Base-by-base conservation (phyloP, 2,888 invertebrate species). In the Cremastinae sp. region DNA sequence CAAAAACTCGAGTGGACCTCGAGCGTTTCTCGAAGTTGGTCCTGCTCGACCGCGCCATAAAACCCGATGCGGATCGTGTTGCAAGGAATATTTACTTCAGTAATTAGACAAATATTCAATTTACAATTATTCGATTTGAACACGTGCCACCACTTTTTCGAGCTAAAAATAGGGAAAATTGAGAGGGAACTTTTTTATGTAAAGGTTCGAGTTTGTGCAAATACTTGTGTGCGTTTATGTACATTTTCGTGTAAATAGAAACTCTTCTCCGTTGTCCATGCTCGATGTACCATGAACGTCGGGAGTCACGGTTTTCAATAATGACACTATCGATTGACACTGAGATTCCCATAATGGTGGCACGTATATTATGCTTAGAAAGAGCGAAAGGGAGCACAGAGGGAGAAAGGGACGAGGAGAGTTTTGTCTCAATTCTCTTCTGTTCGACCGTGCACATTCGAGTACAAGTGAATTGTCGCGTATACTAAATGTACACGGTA, bases 261-360 rank as follows among this genome's bases (percentile, higher is more conserved):
- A 69, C 35, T 65, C 28, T 10, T 12, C 35, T n/a, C n/a, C 10
- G 35, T 47, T 47, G 39, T 58, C 53, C 35, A 14, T 59, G 20
- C 22, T 45, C 35, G 39, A 58, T 28, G 51, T 39, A 56, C 22
- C 49, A 41, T 51, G 49, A 68, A 68, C 43, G 35, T 47, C 28
- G 41, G 56, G 65, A 73, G 78, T 78, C 77, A 79, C 82, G 78
- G 58, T 73, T 65, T 77, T 80, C 80, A 65, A 83, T 84, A 84
- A 84, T 80, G 82, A 83, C 59, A 74, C 68, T 82, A 82, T 83
- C 82, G 80, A 83, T 83, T 82, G 77, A 47, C 75, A 65, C 41
- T 66, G 68, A 66, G 72, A 80, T 80, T 71, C 78, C 49, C 62
- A 75, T 68, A 72, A 76, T 71, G 39, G 66, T 39, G 45, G 51